Evolutionary conservation across 2,113 vertebrate species (phyloP).

Genomic region (Odontesthes bonariensis): DNA sequence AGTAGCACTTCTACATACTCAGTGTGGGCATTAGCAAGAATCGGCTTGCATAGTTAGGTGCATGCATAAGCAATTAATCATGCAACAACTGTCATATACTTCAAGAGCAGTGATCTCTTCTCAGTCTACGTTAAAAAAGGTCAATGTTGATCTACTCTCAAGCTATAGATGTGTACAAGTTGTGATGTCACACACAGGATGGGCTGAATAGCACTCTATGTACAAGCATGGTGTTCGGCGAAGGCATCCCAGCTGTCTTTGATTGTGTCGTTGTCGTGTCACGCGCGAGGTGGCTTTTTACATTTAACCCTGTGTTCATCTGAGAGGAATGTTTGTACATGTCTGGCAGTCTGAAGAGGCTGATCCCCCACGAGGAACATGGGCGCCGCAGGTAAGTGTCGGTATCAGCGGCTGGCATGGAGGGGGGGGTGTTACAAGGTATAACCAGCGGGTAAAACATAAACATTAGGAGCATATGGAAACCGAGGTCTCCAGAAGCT

Average conservation of each 20-base stretch:
- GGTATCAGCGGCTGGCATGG: slow-evolving; percentile 53
- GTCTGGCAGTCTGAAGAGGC: slow-evolving; percentile 77
- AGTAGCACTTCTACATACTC: slow-evolving; percentile 76
- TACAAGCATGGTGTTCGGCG: slow-evolving; percentile 48
- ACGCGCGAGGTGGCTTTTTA: slow-evolving; percentile 39
- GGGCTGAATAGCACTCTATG: slow-evolving; percentile 44
- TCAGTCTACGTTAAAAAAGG: slow-evolving; percentile 47
- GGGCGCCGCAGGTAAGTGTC: slow-evolving; percentile 40
- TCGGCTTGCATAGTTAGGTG: slow-evolving; percentile 92
- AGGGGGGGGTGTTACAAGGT: background rate
- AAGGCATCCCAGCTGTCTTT: slow-evolving; percentile 51
- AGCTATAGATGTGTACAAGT: slow-evolving; percentile 68
- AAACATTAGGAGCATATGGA: slow-evolving; percentile 45
- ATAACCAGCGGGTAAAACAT: slow-evolving; percentile 54
- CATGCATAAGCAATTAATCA: slow-evolving; percentile 88
- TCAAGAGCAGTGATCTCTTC: slow-evolving; percentile 49
- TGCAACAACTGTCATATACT: slow-evolving; percentile 81
- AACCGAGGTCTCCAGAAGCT: slow-evolving; percentile 49
- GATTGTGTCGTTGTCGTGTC: slow-evolving; percentile 20
- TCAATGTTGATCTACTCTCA: slow-evolving; percentile 40
- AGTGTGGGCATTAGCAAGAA: slow-evolving; percentile 76
- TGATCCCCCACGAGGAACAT: slow-evolving; percentile 36
- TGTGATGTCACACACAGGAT: slow-evolving; percentile 52
- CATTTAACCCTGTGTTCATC: slow-evolving; percentile 75
- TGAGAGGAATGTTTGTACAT: slow-evolving; percentile 78